Evolutionary conservation across 2,113 vertebrate species (phyloP).

Genomic region (Cochlearius cochlearius): DNA sequence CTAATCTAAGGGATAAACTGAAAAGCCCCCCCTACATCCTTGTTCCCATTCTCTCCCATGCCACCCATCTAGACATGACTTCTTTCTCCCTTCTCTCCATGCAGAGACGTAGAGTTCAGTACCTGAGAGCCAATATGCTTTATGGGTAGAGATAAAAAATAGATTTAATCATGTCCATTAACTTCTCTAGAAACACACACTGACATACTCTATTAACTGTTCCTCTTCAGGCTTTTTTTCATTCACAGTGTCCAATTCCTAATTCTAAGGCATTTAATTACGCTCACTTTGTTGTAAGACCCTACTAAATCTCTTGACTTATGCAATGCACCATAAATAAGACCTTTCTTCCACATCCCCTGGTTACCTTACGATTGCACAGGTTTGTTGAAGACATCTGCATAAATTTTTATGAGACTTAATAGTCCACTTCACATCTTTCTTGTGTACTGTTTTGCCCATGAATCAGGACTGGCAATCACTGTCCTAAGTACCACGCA

Average conservation of each 20-base stretch:
- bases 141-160: not conserved
- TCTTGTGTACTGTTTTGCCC: not conserved
- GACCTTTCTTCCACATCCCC: not conserved
- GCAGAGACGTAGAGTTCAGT: not conserved
- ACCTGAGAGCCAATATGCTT: not conserved
- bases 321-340: slow-evolving; percentile 33
- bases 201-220: slow-evolving; percentile 25
- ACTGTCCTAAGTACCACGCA: not conserved
- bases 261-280: slow-evolving; percentile 38
- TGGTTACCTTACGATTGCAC: not conserved
- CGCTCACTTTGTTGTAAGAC: slow-evolving; percentile 13
- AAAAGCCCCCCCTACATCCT: not conserved
- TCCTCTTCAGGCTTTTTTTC: slow-evolving; percentile 28
- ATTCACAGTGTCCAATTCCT: not conserved
- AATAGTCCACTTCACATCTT: not conserved
- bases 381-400: not conserved
- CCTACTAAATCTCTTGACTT: slow-evolving; percentile 48
- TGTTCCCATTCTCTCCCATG: not conserved
- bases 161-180: slow-evolving; percentile 1
- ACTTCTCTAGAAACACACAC: not conserved
- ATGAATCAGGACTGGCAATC: slow-evolving; percentile 12
- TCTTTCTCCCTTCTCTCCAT: not conserved
- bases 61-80: not conserved
- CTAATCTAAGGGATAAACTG: not conserved
- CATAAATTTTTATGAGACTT: slow-evolving; percentile 23